Base-by-base conservation (phyloP, 2,888 invertebrate genomes). In the Gerris lacustris region DNA sequence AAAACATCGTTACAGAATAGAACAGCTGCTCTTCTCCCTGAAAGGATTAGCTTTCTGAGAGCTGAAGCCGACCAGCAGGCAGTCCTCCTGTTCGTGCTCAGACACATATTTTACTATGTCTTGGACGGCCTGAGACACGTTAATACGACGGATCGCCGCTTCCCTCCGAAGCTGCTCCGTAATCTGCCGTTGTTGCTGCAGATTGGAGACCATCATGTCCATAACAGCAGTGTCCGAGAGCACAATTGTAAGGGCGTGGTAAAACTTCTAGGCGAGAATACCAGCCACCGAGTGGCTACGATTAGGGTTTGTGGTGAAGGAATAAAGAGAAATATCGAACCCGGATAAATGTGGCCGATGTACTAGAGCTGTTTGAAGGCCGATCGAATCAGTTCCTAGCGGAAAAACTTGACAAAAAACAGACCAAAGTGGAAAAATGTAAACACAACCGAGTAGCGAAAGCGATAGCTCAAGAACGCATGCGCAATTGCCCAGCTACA, bases 31-130 rank as follows among this genome's bases (percentile, higher is more conserved):
- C 83, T 95, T 95, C 82, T 95, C 95, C 75, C 94, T 88, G 84
- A 94, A 96, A 45, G 96, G 96, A 82, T 96, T 96, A 17, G 94
- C 92, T 80, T 94, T 93, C 80, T 95, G 95, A 76, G 91, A 93
- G 74, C 93, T 90, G 81, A 96, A 96, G 55, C 96, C 96, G 75
- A 92, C 92, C 75, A 96, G 85, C 67, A 96, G 86, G 78, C 91
- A 95, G 82, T 96, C 96, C 79, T 96, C 95, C 77, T 92, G 90
- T 79, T 94, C 91, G 79, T 96, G 94, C 77, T 95, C 94, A 66
- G 87, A 86, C 75, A 95, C 91, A 79, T 88, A 95, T 79, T 93
- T 92, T 79, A 95, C 90, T 77, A 96, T 93, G 77, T 96, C 92
- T 75, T 91, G 89, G 72, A 95, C 91, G n/a, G 94, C 95, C 77